Percentiles rank a stretch among this genome's conserved stretches.
Conservation (phyloP, 2,113 vertebrate genomes). For the Campylomormyrus numenius region DNA sequence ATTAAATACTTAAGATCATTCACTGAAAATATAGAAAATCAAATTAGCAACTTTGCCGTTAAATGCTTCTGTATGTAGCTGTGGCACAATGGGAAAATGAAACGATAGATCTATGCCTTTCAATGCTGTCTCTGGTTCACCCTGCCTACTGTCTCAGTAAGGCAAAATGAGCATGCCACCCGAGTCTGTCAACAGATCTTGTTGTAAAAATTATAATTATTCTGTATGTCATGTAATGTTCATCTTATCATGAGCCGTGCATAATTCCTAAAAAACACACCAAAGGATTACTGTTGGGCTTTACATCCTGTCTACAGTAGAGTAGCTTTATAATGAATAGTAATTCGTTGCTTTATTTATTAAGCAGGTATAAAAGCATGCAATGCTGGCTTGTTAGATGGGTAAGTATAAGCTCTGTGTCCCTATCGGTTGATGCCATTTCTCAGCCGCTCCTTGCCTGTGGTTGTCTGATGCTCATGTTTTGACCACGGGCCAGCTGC, state of each 20-base stretch:
- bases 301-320: background rate
- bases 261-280: background rate
- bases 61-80: slow-evolving; percentile 5
- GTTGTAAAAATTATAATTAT: background rate
- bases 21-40: background rate
- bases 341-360: background rate
- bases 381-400: background rate
- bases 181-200: background rate
- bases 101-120: slow-evolving; percentile 25
- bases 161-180: background rate
- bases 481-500: background rate
- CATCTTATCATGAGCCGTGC: background rate
- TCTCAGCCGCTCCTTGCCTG: background rate
- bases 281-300: background rate
- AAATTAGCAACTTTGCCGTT: background rate
- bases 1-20: background rate
- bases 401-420: background rate
- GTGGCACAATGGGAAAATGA: slow-evolving; percentile 13
- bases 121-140: slow-evolving; percentile 42
- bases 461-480: background rate
- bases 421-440: background rate
- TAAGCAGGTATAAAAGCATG: background rate
- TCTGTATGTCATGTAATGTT: background rate
- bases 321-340: background rate
- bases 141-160: slow-evolving; percentile 15